A percentile compares a stretch with the other conserved stretches of the same genome.
phyloP scores from a whole-genome alignment of 2,888 invertebrate genomes.

The Crematogaster levior region DNA sequence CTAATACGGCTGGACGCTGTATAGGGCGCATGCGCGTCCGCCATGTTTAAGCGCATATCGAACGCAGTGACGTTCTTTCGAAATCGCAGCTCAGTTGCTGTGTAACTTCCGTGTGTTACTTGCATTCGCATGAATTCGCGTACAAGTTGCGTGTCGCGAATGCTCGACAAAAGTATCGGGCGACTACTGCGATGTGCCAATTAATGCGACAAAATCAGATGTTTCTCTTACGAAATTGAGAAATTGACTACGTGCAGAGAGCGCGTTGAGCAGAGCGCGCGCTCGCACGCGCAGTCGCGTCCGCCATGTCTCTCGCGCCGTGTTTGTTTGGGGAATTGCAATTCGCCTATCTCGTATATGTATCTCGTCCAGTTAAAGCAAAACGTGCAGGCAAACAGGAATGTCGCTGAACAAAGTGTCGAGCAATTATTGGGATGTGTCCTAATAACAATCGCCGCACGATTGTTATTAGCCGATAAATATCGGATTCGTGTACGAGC shows the following conservation, averaged over 20 bases:
- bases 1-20: background rate
- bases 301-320: background rate
- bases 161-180: background rate
- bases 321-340: background rate
- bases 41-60: background rate
- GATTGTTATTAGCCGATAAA: background rate
- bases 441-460: background rate
- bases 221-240: background rate
- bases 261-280: background rate
- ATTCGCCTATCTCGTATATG: background rate
- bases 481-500: background rate
- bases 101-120: background rate
- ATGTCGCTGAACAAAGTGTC: background rate
- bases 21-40: background rate
- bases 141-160: background rate
- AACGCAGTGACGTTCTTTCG: no score
- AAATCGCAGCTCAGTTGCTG: background rate
- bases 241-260: background rate
- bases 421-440: background rate
- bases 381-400: background rate
- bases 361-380: background rate
- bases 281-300: background rate
- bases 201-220: background rate
- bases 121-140: background rate
- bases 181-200: background rate